phyloP scores from a whole-genome alignment of 2,888 invertebrate genomes.

The Archaeoteleia sp. region DNA sequence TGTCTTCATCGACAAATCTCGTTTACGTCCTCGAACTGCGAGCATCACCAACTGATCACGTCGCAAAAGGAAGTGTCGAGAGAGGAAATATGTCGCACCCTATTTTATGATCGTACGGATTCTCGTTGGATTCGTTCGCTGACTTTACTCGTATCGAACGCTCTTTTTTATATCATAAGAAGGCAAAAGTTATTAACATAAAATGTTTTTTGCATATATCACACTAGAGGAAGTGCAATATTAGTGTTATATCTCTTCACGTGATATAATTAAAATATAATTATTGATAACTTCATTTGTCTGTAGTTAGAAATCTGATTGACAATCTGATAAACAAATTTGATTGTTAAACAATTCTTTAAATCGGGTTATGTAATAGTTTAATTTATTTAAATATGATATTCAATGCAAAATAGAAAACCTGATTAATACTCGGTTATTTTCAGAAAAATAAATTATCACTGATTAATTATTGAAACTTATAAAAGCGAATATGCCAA shows the following conservation, averaged over 20 bases:
- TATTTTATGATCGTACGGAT: constrained; percentile 36
- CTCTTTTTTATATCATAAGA: neutral
- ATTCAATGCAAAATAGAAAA: too few species aligned
- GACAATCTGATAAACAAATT: too few species aligned
- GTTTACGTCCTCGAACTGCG: constrained; percentile 14
- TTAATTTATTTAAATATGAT: too few species aligned
- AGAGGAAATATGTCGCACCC: constrained; percentile 35
- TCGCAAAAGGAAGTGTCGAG: constrained; percentile 13
- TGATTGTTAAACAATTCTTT: too few species aligned
- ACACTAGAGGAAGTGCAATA: constrained; percentile 8
- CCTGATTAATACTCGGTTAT: too few species aligned
- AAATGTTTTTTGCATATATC: constrained; percentile 18
- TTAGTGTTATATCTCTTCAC: constrained; percentile 13
- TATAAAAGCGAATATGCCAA: too few species aligned
- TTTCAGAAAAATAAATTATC: too few species aligned
- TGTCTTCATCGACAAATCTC: constrained; percentile 39
- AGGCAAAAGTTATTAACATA: constrained; percentile 20
- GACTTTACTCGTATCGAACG: constrained; percentile 24
- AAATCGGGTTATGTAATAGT: too few species aligned
- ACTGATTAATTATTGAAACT: too few species aligned
- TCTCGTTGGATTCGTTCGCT: constrained; percentile 24
- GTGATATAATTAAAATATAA: too few species aligned
- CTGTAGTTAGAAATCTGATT: too few species aligned
- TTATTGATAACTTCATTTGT: too few species aligned
- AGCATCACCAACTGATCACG: constrained; percentile 8